Conservation (phyloP, 2,797 vertebrate species). For the Gouania willdenowi region DNA sequence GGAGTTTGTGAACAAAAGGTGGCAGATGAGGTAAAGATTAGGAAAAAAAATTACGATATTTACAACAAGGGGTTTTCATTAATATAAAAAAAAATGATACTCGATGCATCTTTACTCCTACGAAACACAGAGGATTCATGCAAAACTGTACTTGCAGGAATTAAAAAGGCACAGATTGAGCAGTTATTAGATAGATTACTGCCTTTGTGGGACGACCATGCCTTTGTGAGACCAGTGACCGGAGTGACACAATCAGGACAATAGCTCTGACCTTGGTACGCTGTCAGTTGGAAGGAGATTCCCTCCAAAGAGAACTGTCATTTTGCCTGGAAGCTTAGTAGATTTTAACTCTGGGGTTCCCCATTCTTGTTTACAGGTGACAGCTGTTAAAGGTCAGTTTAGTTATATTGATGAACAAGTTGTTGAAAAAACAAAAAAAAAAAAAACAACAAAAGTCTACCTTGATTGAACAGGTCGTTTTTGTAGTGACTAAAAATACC, state of each 20-base stretch:
- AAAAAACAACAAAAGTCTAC: background rate
- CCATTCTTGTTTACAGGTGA: background rate
- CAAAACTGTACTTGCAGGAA: too few relatives aligned
- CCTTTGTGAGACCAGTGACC: slow-evolving; percentile 45
- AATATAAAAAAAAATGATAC: too few relatives aligned
- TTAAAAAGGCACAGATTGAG: slow-evolving; percentile 21
- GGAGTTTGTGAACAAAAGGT: too few relatives aligned
- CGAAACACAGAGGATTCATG: background rate
- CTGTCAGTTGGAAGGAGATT: slow-evolving; percentile 39
- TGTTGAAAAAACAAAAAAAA: slow-evolving; percentile 11
- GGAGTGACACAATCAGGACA: slow-evolving; percentile 47
- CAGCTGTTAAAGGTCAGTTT: background rate
- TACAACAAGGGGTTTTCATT: too few relatives aligned
- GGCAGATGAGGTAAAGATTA: too few relatives aligned
- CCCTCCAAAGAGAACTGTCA: slow-evolving; percentile 24
- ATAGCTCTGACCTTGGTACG: slow-evolving; percentile 57
- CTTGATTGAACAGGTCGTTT: too few relatives aligned
- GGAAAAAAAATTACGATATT: too few relatives aligned
- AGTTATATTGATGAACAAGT: background rate
- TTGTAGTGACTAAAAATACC: too few relatives aligned
- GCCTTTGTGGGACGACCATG: slow-evolving; percentile 37
- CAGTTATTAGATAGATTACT: slow-evolving; percentile 51
- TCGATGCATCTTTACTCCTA: background rate
- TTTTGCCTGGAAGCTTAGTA: slow-evolving; percentile 14
- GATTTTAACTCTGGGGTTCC: slow-evolving; percentile 20